A percentile compares a stretch with the other conserved stretches of the same genome.
Conservation (phyloP, 2,113 vertebrate genomes). For the Sylvietta virens region DNA sequence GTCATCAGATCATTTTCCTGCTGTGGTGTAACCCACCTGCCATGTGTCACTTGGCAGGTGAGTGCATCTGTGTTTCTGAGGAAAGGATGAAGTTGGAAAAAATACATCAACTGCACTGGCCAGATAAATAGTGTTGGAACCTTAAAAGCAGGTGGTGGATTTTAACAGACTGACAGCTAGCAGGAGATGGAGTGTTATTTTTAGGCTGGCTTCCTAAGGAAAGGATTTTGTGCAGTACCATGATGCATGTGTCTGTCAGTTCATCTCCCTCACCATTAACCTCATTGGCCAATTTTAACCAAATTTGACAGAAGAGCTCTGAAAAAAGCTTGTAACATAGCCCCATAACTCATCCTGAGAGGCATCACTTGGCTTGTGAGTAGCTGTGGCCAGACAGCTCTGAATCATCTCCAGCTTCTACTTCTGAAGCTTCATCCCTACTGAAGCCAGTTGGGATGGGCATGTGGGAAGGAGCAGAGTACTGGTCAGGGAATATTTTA, state of each 20-base stretch:
- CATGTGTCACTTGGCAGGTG: neutral
- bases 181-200: slow-evolving; percentile 6
- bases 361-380: neutral
- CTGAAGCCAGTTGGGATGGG: neutral
- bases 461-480: neutral
- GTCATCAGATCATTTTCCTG: neutral
- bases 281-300: slow-evolving; percentile 1
- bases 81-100: neutral
- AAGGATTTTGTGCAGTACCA: neutral
- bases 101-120: neutral
- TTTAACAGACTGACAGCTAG: neutral
- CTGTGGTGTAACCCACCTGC: neutral
- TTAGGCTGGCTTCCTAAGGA: neutral
- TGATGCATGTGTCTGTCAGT: neutral
- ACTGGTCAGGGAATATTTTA: neutral
- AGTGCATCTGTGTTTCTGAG: neutral
- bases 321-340: neutral
- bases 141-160: neutral
- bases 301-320: neutral
- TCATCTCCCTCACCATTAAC: neutral
- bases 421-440: neutral
- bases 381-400: neutral
- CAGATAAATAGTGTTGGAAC: neutral
- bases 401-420: neutral
- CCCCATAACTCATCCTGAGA: neutral